Conservation (phyloP, 2,113 vertebrate species). For the Carassius auratus region DNA sequence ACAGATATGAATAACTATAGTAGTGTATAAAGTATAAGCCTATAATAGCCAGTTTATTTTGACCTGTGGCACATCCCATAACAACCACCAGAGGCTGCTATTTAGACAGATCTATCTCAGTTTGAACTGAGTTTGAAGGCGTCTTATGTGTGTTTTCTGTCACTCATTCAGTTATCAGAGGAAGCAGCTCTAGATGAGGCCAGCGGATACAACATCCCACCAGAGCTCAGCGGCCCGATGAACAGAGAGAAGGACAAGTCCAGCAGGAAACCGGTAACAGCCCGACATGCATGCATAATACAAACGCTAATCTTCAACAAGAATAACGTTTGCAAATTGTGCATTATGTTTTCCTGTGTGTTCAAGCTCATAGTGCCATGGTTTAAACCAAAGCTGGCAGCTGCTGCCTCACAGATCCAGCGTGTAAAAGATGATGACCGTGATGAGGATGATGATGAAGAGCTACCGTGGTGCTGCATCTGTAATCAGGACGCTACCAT, state of each 20-base stretch:
- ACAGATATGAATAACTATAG: no score
- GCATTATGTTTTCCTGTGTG: neutral
- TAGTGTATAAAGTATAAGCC: no score
- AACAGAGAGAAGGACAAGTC: constrained; percentile 65
- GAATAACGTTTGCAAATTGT: neutral
- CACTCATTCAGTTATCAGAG: constrained; percentile 82
- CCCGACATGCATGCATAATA: neutral
- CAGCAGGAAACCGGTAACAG: constrained; percentile 65
- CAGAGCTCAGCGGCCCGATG: constrained; percentile 72
- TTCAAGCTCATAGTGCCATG: constrained; percentile 35
- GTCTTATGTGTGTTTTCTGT: neutral
- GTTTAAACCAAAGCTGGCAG: constrained; percentile 56
- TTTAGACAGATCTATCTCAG: neutral
- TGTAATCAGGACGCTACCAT: constrained; percentile 89
- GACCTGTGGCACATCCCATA: neutral
- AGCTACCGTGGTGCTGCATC: constrained; percentile 98
- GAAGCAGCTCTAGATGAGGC: constrained; percentile 89
- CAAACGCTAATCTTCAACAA: neutral
- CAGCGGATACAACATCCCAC: constrained; percentile 90
- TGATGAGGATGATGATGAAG: constrained; percentile 71
- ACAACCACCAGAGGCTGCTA: neutral
- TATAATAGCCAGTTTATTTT: no score
- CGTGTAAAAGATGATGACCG: constrained; percentile 81
- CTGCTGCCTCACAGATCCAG: constrained; percentile 51
- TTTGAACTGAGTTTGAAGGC: neutral